phyloP scores from a whole-genome alignment of 2,113 vertebrate species.

The Poeciliopsis prolifica region DNA sequence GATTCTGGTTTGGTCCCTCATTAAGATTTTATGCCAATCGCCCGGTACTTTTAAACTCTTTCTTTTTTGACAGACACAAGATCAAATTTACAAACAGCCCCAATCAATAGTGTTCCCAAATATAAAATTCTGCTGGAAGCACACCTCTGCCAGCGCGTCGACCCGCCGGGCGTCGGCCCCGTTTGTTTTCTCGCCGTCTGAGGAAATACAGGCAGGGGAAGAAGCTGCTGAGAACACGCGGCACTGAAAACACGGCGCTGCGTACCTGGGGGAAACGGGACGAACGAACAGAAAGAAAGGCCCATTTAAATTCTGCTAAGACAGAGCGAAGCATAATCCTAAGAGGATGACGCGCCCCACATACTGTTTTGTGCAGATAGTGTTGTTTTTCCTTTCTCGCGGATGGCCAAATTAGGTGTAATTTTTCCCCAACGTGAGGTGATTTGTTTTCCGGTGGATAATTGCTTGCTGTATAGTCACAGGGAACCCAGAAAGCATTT shows the following conservation, averaged over 20 bases:
- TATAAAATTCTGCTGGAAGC: constrained; percentile 6
- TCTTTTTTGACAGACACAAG: background rate
- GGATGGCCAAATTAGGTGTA: constrained; percentile 35
- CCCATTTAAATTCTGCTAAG: constrained; percentile 51
- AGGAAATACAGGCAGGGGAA: constrained; percentile 17
- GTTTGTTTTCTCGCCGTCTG: constrained; percentile 12
- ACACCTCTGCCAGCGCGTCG: constrained; percentile 13
- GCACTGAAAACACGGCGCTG: constrained; percentile 26
- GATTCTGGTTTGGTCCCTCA: constrained; percentile 4
- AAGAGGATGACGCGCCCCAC: constrained; percentile 38
- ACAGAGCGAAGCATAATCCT: constrained; percentile 40
- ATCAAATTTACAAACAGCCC: background rate
- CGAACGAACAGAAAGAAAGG: constrained; percentile 23
- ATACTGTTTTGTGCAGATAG: constrained; percentile 35
- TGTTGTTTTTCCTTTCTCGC: constrained; percentile 24
- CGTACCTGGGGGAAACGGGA: constrained; percentile 27
- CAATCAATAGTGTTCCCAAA: background rate
- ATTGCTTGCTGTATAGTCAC: constrained; percentile 26
- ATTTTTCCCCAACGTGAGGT: constrained; percentile 25
- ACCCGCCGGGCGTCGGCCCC: constrained; percentile 5
- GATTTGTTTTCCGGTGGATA: constrained; percentile 32
- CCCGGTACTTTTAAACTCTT: background rate
- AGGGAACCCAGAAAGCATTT: constrained; percentile 32
- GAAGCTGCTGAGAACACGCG: constrained; percentile 21
- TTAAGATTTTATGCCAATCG: constrained; percentile 9